phyloP scores from a whole-genome alignment of 30 jellyfish, hydroid and myxozoan species.

The Chrysaora quinquecirrha region DNA sequence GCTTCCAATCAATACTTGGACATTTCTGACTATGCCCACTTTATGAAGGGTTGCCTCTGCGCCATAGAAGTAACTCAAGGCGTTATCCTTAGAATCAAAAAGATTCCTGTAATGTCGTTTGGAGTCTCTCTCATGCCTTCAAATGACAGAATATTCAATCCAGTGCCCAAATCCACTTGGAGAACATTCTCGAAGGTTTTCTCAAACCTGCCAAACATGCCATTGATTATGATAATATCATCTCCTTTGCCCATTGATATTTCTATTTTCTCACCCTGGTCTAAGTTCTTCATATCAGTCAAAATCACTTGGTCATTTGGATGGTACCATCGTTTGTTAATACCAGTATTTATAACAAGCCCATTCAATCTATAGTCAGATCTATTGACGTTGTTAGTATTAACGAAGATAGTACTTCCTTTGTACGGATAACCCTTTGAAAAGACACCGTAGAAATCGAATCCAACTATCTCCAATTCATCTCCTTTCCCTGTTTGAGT shows the following conservation, averaged over 20 bases:
- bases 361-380: conserved; percentile 59
- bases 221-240: conserved; percentile 47
- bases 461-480: conserved; percentile 55
- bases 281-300: conserved; percentile 63
- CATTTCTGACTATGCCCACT: conserved; percentile 36
- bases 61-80: conserved; percentile 64
- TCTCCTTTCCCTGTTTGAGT: conserved; percentile 41
- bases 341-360: conserved; percentile 45
- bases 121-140: conserved; percentile 54
- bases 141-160: conserved; percentile 52
- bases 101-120: conserved; percentile 52
- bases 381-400: conserved; percentile 46
- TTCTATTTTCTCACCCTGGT: conserved; percentile 57
- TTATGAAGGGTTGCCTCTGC: conserved; percentile 33
- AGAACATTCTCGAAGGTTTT: conserved; percentile 24
- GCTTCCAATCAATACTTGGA: conserved; percentile 50
- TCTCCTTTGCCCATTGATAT: conserved; percentile 66
- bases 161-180: conserved; percentile 53
- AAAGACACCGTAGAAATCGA: conserved; percentile 60
- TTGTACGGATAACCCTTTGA: conserved; percentile 61
- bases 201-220: conserved; percentile 45
- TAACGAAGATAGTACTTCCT: conserved; percentile 52
- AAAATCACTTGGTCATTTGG: conserved; percentile 58
- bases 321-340: conserved; percentile 52
- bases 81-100: conserved; percentile 55